These are phyloP conservation scores for Neodiprion fabricii DNA, from an alignment of 1,140 invertebrate genomes.

Conservation along the genomic window DNA sequence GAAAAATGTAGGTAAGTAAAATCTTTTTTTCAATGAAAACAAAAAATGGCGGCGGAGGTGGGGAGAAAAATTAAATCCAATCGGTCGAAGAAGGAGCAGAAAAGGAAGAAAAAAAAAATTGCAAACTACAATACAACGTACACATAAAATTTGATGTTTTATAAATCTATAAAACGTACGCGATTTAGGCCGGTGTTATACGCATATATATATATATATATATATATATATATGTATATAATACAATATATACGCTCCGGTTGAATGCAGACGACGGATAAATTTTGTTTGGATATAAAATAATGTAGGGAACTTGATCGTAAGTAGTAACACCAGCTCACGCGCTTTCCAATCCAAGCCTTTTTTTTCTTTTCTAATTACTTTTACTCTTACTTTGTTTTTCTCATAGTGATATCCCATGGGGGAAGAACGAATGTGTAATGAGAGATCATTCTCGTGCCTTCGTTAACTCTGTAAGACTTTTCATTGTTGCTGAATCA, in stretches of 20 bases:
- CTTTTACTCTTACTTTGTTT: background rate
- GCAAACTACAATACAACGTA: constrained; percentile 23
- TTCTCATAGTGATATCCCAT: background rate
- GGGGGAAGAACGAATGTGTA: background rate
- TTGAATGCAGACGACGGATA: constrained; percentile 33
- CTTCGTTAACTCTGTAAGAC: background rate
- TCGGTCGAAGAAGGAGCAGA: too few species aligned
- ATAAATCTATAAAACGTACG: constrained; percentile 25
- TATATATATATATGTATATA: constrained; percentile 5
- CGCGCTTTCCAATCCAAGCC: too few species aligned
- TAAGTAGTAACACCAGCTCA: constrained; percentile 34
- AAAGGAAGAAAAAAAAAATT: background rate
- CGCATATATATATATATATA: constrained; percentile 18
- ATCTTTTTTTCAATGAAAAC: background rate
- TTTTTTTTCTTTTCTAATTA: background rate
- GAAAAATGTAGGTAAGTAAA: background rate
- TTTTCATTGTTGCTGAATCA: background rate
- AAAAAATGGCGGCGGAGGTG: constrained; percentile 25
- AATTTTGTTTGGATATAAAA: constrained; percentile 36
- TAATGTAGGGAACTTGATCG: constrained; percentile 52
- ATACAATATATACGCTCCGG: constrained; percentile 21
- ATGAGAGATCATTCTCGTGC: background rate
- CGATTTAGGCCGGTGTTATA: background rate
- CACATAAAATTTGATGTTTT: constrained; percentile 21
- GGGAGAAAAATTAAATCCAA: too few species aligned